Percentiles rank a stretch among this genome's conserved stretches.
phyloP scores from a whole-genome alignment of 2,113 vertebrate genomes.

The Tringa solitaria region DNA sequence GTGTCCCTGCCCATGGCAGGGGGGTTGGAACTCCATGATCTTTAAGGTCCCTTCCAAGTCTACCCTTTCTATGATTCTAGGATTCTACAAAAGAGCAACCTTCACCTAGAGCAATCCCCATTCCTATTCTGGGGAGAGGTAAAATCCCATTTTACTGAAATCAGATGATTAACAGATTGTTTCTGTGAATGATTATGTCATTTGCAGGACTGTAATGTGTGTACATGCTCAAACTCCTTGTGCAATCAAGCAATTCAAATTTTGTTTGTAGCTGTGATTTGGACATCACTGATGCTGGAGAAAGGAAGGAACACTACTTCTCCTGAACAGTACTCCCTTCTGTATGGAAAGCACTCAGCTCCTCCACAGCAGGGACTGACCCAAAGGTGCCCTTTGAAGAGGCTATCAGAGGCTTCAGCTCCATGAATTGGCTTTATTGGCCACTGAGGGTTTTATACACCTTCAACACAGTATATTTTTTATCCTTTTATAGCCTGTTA shows the following conservation, averaged over 20 bases:
- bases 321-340: neutral
- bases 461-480: neutral
- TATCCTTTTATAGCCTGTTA: neutral
- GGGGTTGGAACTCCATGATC: neutral
- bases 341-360: neutral
- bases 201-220: neutral
- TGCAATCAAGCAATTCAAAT: neutral
- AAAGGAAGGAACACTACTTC: neutral
- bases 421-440: neutral
- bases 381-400: neutral
- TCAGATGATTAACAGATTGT: neutral
- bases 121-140: neutral
- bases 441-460: neutral
- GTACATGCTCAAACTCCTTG: neutral
- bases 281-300: neutral
- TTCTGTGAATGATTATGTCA: neutral
- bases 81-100: neutral
- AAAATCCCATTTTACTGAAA: neutral
- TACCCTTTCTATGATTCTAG: neutral
- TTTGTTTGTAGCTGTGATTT: neutral
- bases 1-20: neutral
- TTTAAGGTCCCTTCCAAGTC: neutral
- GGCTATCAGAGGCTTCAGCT: neutral
- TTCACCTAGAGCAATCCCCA: neutral
- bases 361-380: neutral